Conservation (phyloP, 37 sponge, comb jelly and placozoan species). For the Oscarella lobularis region DNA sequence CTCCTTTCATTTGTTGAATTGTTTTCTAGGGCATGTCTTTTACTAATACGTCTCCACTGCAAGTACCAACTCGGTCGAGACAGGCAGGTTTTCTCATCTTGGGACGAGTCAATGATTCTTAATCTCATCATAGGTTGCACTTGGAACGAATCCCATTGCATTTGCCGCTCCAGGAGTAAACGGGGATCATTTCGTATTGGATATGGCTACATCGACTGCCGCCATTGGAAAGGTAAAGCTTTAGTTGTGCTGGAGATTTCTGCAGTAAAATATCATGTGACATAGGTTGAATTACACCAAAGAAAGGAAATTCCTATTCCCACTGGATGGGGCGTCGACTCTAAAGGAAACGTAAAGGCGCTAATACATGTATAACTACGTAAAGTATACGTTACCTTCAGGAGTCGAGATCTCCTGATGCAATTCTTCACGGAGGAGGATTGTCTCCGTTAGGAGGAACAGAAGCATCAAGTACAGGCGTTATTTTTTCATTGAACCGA, state of each 20-base stretch:
- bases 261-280: neutral
- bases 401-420: conserved; percentile 38
- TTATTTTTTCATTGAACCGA: neutral
- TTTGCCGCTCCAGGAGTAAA: conserved; percentile 69
- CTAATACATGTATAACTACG: neutral
- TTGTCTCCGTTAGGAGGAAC: conserved; percentile 66
- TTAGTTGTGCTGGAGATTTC: neutral
- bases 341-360: conserved; percentile 21
- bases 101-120: neutral
- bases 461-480: conserved; percentile 41
- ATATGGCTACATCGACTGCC: conserved; percentile 82
- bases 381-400: neutral
- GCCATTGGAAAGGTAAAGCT: conserved; percentile 63
- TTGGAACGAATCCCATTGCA: conserved; percentile 79
- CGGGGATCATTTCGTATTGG: conserved; percentile 66
- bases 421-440: conserved; percentile 54
- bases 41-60: conserved; percentile 80
- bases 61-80: conserved; percentile 57
- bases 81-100: conserved; percentile 19
- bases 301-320: conserved; percentile 64
- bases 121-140: conserved; percentile 9
- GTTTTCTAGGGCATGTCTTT: conserved; percentile 51
- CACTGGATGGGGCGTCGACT: conserved; percentile 64
- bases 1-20: neutral
- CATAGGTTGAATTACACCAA: conserved; percentile 51